A percentile compares a stretch with the other conserved stretches of the same genome.
phyloP scores from a whole-genome alignment of 2,797 vertebrate genomes.

The Periparus ater region DNA sequence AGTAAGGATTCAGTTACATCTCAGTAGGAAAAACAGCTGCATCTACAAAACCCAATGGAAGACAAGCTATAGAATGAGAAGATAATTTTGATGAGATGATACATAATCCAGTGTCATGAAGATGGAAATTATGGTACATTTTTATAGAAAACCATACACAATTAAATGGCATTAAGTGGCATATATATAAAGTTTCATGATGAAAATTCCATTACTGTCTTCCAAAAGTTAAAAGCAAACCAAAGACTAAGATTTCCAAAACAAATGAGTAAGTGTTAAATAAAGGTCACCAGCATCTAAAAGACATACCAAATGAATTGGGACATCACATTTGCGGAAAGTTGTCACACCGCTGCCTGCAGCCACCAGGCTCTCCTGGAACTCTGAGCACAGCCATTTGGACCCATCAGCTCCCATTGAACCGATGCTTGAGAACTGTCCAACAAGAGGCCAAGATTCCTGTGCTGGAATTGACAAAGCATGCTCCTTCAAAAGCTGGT shows the following conservation, averaged over 20 bases:
- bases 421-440: conserved; percentile 97
- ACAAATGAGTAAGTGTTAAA: neutral
- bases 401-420: conserved; percentile 92
- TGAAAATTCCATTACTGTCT: neutral
- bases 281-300: neutral
- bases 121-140: neutral
- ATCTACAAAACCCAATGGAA: neutral
- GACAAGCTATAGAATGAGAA: neutral
- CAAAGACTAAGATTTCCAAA: neutral
- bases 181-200: neutral
- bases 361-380: conserved; percentile 86
- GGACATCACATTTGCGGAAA: conserved; percentile 67
- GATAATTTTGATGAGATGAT: neutral
- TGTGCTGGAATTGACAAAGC: conserved; percentile 56
- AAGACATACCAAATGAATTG: conserved; percentile 85
- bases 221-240: neutral
- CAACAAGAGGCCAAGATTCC: conserved; percentile 88
- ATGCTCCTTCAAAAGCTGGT: conserved; percentile 84
- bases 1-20: neutral
- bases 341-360: conserved; percentile 68
- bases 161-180: neutral
- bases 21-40: neutral
- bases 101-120: neutral
- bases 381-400: conserved; percentile 93
- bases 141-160: neutral